phyloP scores from a whole-genome alignment of 2,113 vertebrate species.

The Istiophorus platypterus region DNA sequence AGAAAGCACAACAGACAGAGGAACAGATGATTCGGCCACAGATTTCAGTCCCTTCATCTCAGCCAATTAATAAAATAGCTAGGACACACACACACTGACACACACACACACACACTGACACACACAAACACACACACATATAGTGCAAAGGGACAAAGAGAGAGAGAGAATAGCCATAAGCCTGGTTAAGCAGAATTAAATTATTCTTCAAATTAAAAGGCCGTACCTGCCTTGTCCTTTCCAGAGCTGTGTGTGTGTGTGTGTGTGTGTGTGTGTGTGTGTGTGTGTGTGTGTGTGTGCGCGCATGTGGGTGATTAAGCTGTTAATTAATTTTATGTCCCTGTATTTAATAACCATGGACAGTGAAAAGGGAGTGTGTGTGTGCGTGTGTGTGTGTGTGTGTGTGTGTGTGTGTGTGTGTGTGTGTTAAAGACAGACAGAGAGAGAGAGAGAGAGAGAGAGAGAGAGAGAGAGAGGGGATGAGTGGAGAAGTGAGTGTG shows the following conservation, averaged over 20 bases:
- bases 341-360: conserved; percentile 78
- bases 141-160: conserved; percentile 26
- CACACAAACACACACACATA: conserved; percentile 24
- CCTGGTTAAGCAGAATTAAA: conserved; percentile 83
- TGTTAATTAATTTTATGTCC: conserved; percentile 83
- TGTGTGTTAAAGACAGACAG: not conserved
- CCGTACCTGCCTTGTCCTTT: conserved; percentile 77
- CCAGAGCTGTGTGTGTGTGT: conserved; percentile 55
- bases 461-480: not conserved
- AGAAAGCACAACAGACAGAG: conserved; percentile 68
- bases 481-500: conserved; percentile 9
- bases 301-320: conserved; percentile 60
- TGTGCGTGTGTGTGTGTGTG: conserved; percentile 27
- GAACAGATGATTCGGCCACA: conserved; percentile 68
- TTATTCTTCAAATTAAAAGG: conserved; percentile 85
- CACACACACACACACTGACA: conserved; percentile 33
- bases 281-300: conserved; percentile 31
- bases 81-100: conserved; percentile 45
- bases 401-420: conserved; percentile 29
- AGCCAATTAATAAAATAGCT: conserved; percentile 70
- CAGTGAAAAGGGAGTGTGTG: conserved; percentile 58
- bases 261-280: not conserved
- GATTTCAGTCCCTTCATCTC: conserved; percentile 65
- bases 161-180: conserved; percentile 60
- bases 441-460: not conserved